Evolutionary conservation across 35 echinoderm and acorn worm species (phyloP).

Genomic region (Apostichopus californicus): DNA sequence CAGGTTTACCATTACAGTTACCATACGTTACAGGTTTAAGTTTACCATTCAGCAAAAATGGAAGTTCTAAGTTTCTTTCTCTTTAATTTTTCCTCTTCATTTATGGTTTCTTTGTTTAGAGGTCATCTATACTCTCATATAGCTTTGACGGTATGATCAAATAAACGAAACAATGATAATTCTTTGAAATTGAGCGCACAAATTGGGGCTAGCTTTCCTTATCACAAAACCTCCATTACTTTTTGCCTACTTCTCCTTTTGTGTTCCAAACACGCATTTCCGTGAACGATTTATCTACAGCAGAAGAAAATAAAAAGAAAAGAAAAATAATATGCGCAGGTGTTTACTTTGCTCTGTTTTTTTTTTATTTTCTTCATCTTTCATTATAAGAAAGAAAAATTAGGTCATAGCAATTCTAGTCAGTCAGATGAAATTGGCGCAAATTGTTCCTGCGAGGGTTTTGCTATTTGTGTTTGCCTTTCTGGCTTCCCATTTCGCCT

Average conservation of each 20-base stretch:
- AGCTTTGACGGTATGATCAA: no score
- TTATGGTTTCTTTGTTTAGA: no score
- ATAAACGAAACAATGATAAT: no score
- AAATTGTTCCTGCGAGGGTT: constrained; percentile 25
- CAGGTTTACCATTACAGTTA: no score
- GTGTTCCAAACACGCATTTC: neutral
- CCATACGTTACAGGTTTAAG: no score
- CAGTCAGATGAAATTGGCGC: neutral
- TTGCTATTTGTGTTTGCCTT: constrained; percentile 18
- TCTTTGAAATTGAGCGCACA: neutral
- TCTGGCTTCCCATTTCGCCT: constrained; percentile 4
- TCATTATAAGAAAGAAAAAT: neutral
- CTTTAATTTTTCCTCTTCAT: no score
- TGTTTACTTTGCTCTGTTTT: neutral
- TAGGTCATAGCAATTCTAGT: constrained; percentile 37
- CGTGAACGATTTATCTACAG: neutral
- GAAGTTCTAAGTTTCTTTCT: no score
- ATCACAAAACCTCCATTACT: neutral
- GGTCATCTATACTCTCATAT: no score
- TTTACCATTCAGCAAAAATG: no score
- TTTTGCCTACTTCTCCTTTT: neutral
- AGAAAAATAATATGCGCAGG: neutral
- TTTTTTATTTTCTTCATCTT: neutral
- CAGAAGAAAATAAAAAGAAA: neutral
- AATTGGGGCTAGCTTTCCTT: neutral